Evolutionary conservation across 2,113 vertebrate genomes (phyloP), one percentile per base, ranked within the genome.

Genomic region (Periophthalmus modestus): DNA sequence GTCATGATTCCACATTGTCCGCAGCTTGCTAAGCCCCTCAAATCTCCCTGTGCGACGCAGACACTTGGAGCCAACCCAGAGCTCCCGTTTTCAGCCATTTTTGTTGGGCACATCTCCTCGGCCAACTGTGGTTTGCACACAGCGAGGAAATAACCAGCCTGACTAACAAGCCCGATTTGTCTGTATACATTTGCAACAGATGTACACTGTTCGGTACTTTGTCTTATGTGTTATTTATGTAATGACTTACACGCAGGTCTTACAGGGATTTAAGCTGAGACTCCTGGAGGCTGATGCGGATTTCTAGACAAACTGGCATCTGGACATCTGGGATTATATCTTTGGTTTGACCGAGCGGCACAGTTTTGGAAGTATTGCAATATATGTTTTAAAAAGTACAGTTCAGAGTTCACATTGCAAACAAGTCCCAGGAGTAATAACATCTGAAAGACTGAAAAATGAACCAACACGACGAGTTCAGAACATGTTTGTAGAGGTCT

Each of bases 1-100:
- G 86, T 87, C 83, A 86, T 43, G 81, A 88, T 83, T 82, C 69
- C 67, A 85, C 79, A 90, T 92, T 92, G 89, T 91, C 68, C 82
- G 68, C 77, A 66, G 71, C 84, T 79, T 73, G 82, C 87, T 89
- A 89, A 91, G 88, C 86, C 67, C 83, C 85, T 80, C 75, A 84
- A 78, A 78, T 78, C 81, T 68, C 75, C 72, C 77, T 47, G 36
- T 77, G 82, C 75, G 69, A 81, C 74, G 73, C 65, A 18, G 52
- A 68, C 57, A 75, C 82, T 79, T 90, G 91, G 89, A 85, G 69
- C 7, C 59, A 61, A 59, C 73, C 83, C 89, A 89, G 79, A 86
- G 76, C 28, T 79, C 86, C 83, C 77, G 85, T 88, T 91, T 89
- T 88, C 47, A 85, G 84, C 73, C 73, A 73, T 79, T 85, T 85